Evolutionary conservation across 2,797 vertebrate species (phyloP).

Genomic region (Astyanax mexicanus): DNA sequence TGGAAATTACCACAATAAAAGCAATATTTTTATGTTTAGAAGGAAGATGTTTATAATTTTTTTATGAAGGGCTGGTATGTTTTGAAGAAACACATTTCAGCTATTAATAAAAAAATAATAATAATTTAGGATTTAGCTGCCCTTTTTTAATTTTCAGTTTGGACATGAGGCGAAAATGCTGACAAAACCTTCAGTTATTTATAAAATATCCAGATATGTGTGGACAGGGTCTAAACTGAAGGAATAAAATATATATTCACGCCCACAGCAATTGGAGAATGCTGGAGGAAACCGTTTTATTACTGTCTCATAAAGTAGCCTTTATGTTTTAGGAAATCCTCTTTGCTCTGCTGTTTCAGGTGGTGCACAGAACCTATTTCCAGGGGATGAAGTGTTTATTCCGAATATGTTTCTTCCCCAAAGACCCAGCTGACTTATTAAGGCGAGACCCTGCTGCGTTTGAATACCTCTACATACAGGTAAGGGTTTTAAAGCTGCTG

Average conservation of each 20-base stretch:
- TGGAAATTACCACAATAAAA: too few species aligned
- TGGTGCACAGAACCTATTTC: constrained; percentile 98
- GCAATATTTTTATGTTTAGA: too few species aligned
- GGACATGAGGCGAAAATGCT: too few species aligned
- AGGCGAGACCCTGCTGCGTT: constrained; percentile 94
- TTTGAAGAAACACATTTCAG: too few species aligned
- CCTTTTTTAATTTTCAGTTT: too few species aligned
- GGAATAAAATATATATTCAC: background rate
- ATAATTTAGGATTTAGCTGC: too few species aligned
- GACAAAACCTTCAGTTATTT: too few species aligned
- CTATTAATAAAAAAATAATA: too few species aligned
- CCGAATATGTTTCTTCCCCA: constrained; percentile 97
- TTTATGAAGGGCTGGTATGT: too few species aligned
- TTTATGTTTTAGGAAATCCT: background rate
- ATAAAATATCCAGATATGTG: too few species aligned
- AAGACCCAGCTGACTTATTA: constrained; percentile 94
- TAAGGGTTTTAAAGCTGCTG: constrained; percentile 58
- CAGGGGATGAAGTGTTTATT: constrained; percentile 99
- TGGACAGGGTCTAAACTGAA: background rate
- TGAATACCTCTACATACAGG: constrained; percentile 99
- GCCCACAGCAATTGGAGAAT: background rate
- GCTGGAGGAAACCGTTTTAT: background rate
- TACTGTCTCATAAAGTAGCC: background rate
- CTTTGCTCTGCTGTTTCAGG: constrained; percentile 76
- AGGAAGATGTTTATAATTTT: too few species aligned